Base-by-base conservation (phyloP, 1,140 invertebrate species). In the Lordiphosa stackelbergi region DNA sequence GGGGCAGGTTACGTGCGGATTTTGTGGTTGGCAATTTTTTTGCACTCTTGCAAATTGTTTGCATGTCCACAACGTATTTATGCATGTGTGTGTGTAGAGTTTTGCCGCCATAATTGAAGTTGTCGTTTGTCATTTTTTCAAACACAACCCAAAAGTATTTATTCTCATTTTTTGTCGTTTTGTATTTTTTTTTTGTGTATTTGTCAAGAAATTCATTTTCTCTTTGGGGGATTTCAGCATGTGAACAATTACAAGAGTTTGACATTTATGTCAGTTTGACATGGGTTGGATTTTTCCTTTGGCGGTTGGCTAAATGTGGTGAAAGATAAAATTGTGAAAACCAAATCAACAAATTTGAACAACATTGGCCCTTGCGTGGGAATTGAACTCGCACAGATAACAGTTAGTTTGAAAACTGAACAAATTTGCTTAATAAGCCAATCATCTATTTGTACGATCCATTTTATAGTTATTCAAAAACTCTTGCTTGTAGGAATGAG, bases 21-120 rank as follows among this genome's bases (percentile, higher is more conserved):
- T 83, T 75, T 77, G 77, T 75, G 77, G 77, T 73, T 65, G 60
- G 6, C 42, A 31, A 37, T 22, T 9, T 45, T 40, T 57, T 54
- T 47, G 46, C 53, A 43, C 42, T 51, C 36, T 57, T 54, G 55
- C 31, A n/a, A 42, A 53, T 52, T 62, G 47, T 43, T 45, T 48
- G 24, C 46, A 46, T 59, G 54, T 49, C 51, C 56, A 42, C 28
- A 31, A 5, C 28, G 28, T 31, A 31, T 31, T 31, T 49, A 28
- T 46, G 36, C 16, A 9, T 43, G 9, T 12, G 13, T 41, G 53
- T 52, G 62, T 37, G 7, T 48, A 10, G n/a, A 35, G 41, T 40
- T 49, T 54, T 43, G 37, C 16, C 28, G 24, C 36, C 45, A 37
- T 69, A 57, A 72, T 72, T 65, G 47, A 69, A 47, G 34, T 61